Evolutionary conservation across 2,113 vertebrate genomes (phyloP).

Genomic region (Benitochromis conjunctus): DNA sequence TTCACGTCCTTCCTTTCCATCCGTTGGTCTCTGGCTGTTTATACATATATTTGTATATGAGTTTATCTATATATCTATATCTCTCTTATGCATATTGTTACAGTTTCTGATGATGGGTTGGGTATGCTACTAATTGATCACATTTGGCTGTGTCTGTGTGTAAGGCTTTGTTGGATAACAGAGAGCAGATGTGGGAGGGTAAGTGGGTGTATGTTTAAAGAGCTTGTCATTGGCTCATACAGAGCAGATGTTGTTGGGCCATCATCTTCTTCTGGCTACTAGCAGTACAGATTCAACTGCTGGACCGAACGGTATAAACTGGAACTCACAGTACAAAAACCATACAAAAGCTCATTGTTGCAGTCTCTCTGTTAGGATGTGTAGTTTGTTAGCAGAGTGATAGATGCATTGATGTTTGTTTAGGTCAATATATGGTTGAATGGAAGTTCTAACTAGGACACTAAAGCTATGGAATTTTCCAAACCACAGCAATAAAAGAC

Average conservation of each 20-base stretch:
- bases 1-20: background rate
- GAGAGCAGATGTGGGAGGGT: constrained; percentile 50
- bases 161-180: constrained; percentile 47
- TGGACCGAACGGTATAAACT: background rate
- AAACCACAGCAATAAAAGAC: constrained; percentile 41
- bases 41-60: background rate
- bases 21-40: background rate
- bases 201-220: constrained; percentile 49
- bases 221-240: constrained; percentile 54
- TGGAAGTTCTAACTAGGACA: constrained; percentile 7
- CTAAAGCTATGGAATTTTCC: constrained; percentile 57
- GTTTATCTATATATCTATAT: background rate
- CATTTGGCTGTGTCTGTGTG: constrained; percentile 7
- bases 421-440: constrained; percentile 1
- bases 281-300: constrained; percentile 2
- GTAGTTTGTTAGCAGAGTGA: background rate
- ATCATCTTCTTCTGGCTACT: constrained; percentile 27
- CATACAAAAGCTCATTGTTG: background rate
- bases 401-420: constrained; percentile 8
- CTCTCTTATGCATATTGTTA: background rate
- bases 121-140: constrained; percentile 33
- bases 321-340: background rate
- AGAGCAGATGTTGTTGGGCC: constrained; percentile 38
- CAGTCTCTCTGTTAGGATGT: background rate
- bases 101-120: background rate